Evolutionary conservation across 2,113 vertebrate genomes (phyloP).

Genomic region (Heteronetta atricapilla): DNA sequence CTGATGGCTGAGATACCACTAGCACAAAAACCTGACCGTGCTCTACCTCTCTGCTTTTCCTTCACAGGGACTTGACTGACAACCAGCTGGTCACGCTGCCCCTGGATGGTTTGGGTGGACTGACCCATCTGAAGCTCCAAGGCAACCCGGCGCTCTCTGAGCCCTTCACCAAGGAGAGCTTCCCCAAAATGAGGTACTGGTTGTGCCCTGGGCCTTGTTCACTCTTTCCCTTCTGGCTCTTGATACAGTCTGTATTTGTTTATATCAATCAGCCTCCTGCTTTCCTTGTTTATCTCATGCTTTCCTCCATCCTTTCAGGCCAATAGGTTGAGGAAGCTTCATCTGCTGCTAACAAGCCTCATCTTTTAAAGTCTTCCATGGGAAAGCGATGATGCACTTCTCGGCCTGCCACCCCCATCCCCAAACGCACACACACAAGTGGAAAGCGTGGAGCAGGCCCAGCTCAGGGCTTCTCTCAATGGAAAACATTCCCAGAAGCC

Average conservation of each 20-base stretch:
- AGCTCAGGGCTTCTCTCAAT: slow-evolving; percentile 51
- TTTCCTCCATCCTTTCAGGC: background rate
- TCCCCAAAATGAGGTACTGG: slow-evolving; percentile 90
- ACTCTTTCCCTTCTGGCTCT: background rate
- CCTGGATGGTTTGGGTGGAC: slow-evolving; percentile 82
- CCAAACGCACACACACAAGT: slow-evolving; percentile 10
- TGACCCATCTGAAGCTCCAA: slow-evolving; percentile 91
- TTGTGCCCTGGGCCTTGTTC: background rate
- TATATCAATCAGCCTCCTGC: background rate
- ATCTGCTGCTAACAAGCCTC: background rate
- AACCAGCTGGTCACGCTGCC: slow-evolving; percentile 86
- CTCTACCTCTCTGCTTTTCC: slow-evolving; percentile 9
- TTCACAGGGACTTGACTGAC: slow-evolving; percentile 86
- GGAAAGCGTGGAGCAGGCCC: slow-evolving; percentile 6
- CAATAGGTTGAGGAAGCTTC: background rate
- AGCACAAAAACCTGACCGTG: background rate
- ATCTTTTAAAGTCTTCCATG: background rate
- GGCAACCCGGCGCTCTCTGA: slow-evolving; percentile 88
- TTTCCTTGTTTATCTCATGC: background rate
- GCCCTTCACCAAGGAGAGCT: slow-evolving; percentile 86
- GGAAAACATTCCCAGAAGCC: slow-evolving; percentile 66
- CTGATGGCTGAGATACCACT: background rate
- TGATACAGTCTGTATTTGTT: background rate
- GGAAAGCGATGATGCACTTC: background rate
- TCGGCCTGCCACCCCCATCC: background rate